A percentile compares a stretch with the other conserved stretches of the same genome.
Conservation (phyloP, 2,888 invertebrate species). For the Sceliomorpha sp. region DNA sequence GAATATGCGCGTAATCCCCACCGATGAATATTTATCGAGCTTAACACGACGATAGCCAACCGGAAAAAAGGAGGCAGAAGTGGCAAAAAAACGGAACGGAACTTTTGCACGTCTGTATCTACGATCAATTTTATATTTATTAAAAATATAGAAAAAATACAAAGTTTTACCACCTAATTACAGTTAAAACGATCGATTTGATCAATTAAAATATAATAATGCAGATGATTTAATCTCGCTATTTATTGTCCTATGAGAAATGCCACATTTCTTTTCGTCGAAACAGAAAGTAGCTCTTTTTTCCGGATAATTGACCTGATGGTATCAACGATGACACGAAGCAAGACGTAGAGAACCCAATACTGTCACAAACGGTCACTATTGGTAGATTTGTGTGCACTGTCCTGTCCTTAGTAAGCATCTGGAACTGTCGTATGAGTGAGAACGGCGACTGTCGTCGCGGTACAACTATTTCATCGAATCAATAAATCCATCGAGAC, state of each 20-base stretch:
- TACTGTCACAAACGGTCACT: neutral
- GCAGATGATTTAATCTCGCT: too few species aligned
- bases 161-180: neutral
- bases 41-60: conserved; percentile 21
- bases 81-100: neutral
- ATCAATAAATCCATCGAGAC: neutral
- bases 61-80: conserved; percentile 7
- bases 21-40: conserved; percentile 37
- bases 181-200: neutral
- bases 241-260: too few species aligned
- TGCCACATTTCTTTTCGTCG: too few species aligned
- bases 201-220: too few species aligned
- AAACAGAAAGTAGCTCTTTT: too few species aligned
- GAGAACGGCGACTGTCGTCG: too few species aligned
- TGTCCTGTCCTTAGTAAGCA: too few species aligned
- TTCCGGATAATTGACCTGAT: neutral
- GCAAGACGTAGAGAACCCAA: neutral
- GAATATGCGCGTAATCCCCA: conserved; percentile 38
- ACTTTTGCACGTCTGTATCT: neutral
- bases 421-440: too few species aligned
- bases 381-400: neutral
- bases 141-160: neutral
- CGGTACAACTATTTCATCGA: neutral
- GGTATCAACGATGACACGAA: neutral
- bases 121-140: neutral